A percentile compares a stretch with the other conserved stretches of the same genome.
These are phyloP conservation scores for Noturus placidus DNA, from an alignment of 2,113 vertebrate genomes.

Conservation along the genomic window DNA sequence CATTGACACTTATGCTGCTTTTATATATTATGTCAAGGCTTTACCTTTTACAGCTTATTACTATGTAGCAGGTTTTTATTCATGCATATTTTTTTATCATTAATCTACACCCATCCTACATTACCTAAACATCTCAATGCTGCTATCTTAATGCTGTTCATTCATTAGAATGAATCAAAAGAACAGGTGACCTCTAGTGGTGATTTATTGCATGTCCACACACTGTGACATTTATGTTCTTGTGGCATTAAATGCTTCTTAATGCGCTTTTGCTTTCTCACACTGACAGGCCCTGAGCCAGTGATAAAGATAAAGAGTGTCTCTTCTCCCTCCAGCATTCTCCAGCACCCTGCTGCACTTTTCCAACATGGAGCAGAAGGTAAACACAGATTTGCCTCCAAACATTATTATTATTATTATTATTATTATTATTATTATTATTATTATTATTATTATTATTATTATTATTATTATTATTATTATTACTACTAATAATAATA, in stretches of 20 bases:
- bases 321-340: background rate
- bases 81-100: background rate
- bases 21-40: background rate
- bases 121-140: background rate
- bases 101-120: background rate
- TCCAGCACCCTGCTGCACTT: background rate
- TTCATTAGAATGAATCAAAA: background rate
- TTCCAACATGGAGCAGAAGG: constrained; percentile 72
- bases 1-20: background rate
- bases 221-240: background rate
- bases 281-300: background rate
- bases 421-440: too few relatives aligned
- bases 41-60: background rate
- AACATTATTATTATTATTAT: too few relatives aligned
- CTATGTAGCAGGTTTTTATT: background rate
- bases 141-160: background rate
- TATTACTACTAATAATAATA: too few relatives aligned
- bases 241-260: background rate
- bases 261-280: background rate
- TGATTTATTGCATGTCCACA: background rate
- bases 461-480: too few relatives aligned
- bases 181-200: constrained; percentile 59
- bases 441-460: too few relatives aligned
- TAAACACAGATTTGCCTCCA: constrained; percentile 39
- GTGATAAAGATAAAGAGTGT: constrained; percentile 1